Percentiles rank a stretch among this genome's conserved stretches.
phyloP scores from a whole-genome alignment of 2,113 vertebrate genomes.

The Notarius quadriscutis region DNA sequence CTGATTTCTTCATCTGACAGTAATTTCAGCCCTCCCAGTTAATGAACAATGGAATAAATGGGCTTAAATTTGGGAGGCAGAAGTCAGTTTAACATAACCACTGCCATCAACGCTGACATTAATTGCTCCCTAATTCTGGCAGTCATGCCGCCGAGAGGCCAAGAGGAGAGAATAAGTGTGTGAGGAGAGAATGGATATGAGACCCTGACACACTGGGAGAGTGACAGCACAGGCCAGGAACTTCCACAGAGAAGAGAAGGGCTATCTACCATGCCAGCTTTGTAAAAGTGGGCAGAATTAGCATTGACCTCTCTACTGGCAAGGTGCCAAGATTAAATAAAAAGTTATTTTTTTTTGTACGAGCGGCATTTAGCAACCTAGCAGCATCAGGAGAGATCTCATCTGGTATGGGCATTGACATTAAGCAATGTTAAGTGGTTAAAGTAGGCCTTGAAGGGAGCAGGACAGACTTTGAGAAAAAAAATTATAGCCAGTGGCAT shows the following conservation, averaged over 20 bases:
- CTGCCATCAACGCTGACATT: slow-evolving; percentile 66
- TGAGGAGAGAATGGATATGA: slow-evolving; percentile 53
- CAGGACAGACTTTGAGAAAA: slow-evolving; percentile 26
- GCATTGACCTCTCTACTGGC: slow-evolving; percentile 50
- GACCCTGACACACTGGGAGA: slow-evolving; percentile 45
- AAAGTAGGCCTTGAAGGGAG: slow-evolving; percentile 14
- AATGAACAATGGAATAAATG: slow-evolving; percentile 71
- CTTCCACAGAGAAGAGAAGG: slow-evolving; percentile 8
- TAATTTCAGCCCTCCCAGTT: slow-evolving; percentile 62
- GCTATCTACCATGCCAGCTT: slow-evolving; percentile 38
- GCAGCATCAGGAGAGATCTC: slow-evolving; percentile 11
- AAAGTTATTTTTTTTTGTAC: slow-evolving; percentile 28
- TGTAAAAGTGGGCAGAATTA: slow-evolving; percentile 51
- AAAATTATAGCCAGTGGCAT: slow-evolving; percentile 32
- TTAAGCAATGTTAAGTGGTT: slow-evolving; percentile 12
- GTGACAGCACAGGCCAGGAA: slow-evolving; percentile 44
- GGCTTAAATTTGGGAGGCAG: slow-evolving; percentile 64
- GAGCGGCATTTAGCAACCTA: slow-evolving; percentile 21
- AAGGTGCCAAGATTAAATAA: slow-evolving; percentile 34
- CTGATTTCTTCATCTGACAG: slow-evolving; percentile 65
- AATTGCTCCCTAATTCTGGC: slow-evolving; percentile 67
- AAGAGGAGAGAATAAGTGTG: slow-evolving; percentile 51
- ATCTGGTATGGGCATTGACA: background rate
- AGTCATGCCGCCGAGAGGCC: slow-evolving; percentile 44
- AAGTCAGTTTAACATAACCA: slow-evolving; percentile 71